phyloP scores from a whole-genome alignment of 2,888 invertebrate species.

The Falcaria lacertinaria region DNA sequence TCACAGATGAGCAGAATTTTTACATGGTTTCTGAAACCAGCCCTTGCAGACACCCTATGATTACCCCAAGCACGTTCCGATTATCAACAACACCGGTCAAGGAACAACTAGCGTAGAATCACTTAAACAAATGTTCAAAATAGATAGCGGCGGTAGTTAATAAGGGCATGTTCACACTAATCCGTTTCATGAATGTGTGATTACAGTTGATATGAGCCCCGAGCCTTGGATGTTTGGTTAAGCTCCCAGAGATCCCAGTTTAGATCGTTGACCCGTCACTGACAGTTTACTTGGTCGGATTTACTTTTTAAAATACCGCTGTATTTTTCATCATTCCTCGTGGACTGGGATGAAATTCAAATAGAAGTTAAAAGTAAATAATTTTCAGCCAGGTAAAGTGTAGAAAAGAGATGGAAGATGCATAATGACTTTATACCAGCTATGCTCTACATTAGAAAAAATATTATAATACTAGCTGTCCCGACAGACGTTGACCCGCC shows the following conservation, averaged over 20 bases:
- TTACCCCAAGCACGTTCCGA: no score
- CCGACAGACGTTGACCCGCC: no score
- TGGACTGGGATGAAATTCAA: not conserved
- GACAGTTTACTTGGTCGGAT: constrained; percentile 11
- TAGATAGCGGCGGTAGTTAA: not conserved
- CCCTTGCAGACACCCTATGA: no score
- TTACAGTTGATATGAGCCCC: constrained; percentile 2
- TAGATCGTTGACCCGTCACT: constrained; percentile 11
- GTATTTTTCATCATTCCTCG: not conserved
- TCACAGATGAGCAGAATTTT: no score
- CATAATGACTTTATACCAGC: no score
- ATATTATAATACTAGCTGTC: no score
- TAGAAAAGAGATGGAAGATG: no score
- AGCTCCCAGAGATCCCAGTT: constrained; percentile 1
- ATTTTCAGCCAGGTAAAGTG: not conserved
- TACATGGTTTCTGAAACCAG: no score
- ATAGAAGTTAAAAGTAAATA: not conserved
- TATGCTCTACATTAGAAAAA: no score
- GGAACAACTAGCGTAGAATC: not conserved
- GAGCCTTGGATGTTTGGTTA: constrained; percentile 4
- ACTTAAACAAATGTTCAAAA: not conserved
- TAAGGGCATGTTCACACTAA: not conserved
- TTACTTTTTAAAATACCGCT: constrained; percentile 1
- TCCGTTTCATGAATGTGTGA: not conserved
- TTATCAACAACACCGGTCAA: no score